phyloP scores from a whole-genome alignment of 2,113 vertebrate species.

The Lipotes vexillifer region DNA sequence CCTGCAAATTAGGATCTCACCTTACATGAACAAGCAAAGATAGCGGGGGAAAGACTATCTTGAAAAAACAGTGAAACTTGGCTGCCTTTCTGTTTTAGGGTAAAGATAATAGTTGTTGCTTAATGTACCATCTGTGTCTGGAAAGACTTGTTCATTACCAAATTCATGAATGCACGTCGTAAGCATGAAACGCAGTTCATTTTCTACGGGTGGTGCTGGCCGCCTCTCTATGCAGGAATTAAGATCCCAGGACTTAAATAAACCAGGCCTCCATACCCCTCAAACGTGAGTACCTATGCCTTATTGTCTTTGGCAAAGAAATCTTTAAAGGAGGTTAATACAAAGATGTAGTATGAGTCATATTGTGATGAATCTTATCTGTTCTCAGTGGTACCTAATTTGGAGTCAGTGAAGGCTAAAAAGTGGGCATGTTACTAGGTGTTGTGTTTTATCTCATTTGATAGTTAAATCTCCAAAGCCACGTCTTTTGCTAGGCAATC shows the following conservation, averaged over 20 bases:
- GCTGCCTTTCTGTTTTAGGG: background rate
- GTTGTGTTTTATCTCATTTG: background rate
- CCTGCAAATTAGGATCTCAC: background rate
- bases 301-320: background rate
- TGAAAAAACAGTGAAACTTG: background rate
- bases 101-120: background rate
- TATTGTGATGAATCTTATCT: background rate
- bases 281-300: slow-evolving; percentile 82
- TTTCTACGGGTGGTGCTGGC: slow-evolving; percentile 73
- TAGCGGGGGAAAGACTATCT: background rate
- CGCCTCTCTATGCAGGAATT: slow-evolving; percentile 86
- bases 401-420: background rate
- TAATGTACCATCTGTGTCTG: background rate
- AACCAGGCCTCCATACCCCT: slow-evolving; percentile 89
- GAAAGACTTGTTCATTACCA: background rate
- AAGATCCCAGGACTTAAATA: slow-evolving; percentile 89
- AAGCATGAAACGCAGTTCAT: slow-evolving; percentile 84
- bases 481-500: background rate
- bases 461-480: background rate
- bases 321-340: background rate
- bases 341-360: background rate
- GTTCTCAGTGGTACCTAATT: background rate
- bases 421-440: background rate
- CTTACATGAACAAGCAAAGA: background rate
- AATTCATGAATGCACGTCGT: background rate